These are phyloP conservation scores for Episyrphus balteatus DNA, from an alignment of 1,140 invertebrate genomes.

Conservation along the genomic window DNA sequence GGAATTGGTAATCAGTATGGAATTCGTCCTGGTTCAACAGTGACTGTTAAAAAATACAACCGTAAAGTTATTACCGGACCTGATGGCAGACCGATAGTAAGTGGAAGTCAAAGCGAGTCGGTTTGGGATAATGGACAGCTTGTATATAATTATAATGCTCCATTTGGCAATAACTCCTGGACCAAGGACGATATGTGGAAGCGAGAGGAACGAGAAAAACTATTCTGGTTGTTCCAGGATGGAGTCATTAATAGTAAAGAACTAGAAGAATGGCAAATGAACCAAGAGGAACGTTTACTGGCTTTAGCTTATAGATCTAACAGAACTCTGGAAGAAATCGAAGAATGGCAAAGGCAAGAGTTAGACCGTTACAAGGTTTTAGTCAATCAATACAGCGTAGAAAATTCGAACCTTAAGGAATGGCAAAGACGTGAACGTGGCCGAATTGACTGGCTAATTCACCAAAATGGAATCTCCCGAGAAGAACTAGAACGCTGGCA, in stretches of 20 bases:
- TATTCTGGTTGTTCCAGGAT: conserved; percentile 25
- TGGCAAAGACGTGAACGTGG: conserved; percentile 27
- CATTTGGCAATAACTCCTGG: conserved; percentile 17
- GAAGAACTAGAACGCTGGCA: conserved; percentile 33
- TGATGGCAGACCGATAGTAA: conserved; percentile 22
- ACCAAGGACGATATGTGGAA: conserved; percentile 29
- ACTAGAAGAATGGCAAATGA: conserved; percentile 26
- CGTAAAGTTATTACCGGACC: conserved; percentile 20
- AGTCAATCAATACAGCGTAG: conserved; percentile 19
- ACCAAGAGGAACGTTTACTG: conserved; percentile 28
- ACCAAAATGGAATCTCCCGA: conserved; percentile 21
- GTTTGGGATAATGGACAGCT: conserved; percentile 26
- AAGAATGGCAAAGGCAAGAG: conserved; percentile 27
- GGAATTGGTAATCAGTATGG: neutral
- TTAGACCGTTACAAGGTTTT: conserved; percentile 21
- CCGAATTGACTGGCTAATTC: conserved; percentile 28
- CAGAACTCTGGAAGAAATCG: conserved; percentile 15
- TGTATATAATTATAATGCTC: conserved; percentile 19
- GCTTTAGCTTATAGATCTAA: conserved; percentile 23
- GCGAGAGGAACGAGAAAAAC: conserved; percentile 28
- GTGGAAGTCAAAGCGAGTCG: conserved; percentile 19
- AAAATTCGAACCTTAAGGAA: conserved; percentile 13
- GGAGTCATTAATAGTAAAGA: conserved; percentile 13
- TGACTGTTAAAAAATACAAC: conserved; percentile 17
- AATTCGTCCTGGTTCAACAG: conserved; percentile 10